phyloP scores from a whole-genome alignment of 2,113 vertebrate species.

The Cryptomyrus ogoouensis region DNA sequence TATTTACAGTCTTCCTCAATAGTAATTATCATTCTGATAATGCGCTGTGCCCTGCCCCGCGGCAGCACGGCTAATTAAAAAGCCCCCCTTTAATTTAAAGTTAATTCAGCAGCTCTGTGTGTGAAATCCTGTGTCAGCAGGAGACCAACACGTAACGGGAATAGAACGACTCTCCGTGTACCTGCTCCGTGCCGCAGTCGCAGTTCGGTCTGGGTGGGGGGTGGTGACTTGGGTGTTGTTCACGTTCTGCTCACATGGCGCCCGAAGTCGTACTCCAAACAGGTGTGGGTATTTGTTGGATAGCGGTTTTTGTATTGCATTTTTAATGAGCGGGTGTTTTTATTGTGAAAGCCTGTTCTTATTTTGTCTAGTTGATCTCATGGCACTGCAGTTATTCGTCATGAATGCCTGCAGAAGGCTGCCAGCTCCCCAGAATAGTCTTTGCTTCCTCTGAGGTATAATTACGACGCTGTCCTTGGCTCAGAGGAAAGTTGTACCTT shows the following conservation, averaged over 20 bases:
- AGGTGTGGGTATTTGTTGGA: neutral
- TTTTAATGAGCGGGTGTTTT: slow-evolving; percentile 2
- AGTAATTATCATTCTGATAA: slow-evolving; percentile 23
- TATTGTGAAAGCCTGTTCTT: neutral
- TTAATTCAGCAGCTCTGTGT: slow-evolving; percentile 28
- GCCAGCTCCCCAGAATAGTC: neutral
- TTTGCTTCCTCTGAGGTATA: slow-evolving; percentile 3
- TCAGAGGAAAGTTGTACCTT: slow-evolving; percentile 30
- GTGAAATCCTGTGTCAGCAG: neutral
- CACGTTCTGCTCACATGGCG: neutral
- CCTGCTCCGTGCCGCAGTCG: neutral
- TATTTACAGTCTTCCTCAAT: neutral
- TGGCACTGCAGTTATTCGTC: neutral
- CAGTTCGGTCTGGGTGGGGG: neutral
- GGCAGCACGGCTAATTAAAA: slow-evolving; percentile 33
- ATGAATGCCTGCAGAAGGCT: neutral
- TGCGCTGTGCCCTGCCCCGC: slow-evolving; percentile 3
- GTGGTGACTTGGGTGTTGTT: neutral
- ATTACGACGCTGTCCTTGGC: neutral
- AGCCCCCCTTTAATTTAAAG: slow-evolving; percentile 29
- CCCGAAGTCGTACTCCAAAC: neutral
- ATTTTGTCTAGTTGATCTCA: neutral
- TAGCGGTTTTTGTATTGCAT: neutral
- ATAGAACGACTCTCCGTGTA: neutral
- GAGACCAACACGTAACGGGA: neutral